Evolutionary conservation across 1,140 invertebrate genomes (phyloP).

Genomic region (Chrysomallon squamiferum): DNA sequence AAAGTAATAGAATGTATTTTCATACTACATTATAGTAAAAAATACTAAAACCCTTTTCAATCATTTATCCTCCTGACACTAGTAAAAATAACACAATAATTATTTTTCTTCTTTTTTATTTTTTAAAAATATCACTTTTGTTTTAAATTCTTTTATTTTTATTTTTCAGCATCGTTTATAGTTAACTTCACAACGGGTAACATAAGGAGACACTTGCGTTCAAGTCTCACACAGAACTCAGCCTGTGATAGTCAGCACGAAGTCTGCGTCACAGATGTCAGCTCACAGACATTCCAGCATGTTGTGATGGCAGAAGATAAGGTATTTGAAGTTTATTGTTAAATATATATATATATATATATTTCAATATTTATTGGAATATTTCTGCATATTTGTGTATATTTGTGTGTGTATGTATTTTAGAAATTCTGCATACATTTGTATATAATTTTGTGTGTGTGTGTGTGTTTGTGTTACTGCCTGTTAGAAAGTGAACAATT

Average conservation of each 20-base stretch:
- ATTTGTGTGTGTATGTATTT: neutral
- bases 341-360: too few relatives aligned
- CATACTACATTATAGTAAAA: too few relatives aligned
- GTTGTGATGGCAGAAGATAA: constrained; percentile 48
- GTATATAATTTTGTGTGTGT: neutral
- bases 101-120: too few relatives aligned
- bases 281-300: constrained; percentile 49
- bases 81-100: too few relatives aligned
- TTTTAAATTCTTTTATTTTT: constrained; percentile 1
- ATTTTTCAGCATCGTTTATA: constrained; percentile 69
- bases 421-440: neutral
- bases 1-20: too few relatives aligned
- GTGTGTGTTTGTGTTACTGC: too few relatives aligned
- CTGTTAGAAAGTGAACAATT: neutral
- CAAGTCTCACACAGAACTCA: constrained; percentile 27
- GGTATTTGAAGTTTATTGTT: too few relatives aligned
- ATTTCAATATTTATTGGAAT: too few relatives aligned
- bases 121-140: too few relatives aligned
- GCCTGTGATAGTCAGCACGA: constrained; percentile 9
- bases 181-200: constrained; percentile 70
- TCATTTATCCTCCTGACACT: too few relatives aligned
- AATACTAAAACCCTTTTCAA: too few relatives aligned
- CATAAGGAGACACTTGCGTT: constrained; percentile 67
- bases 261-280: constrained; percentile 69
- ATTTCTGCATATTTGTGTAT: too few relatives aligned